Conservation (phyloP, 2,113 vertebrate species). For the Proteles cristata region DNA sequence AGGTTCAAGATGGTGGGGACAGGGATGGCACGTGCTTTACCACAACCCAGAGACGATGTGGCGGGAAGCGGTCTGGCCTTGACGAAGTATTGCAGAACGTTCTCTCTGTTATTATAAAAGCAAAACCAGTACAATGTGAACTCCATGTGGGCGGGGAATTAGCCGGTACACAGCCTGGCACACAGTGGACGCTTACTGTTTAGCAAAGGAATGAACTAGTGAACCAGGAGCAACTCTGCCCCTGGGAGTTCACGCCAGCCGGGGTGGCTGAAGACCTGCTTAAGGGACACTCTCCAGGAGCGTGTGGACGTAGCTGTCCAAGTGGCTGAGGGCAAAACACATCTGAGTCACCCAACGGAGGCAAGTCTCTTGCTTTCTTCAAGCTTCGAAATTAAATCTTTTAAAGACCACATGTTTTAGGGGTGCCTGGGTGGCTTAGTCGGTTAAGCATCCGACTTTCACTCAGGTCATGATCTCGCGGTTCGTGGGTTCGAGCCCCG, state of each 20-base stretch:
- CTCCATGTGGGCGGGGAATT: fast-evolving
- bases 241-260: fast-evolving
- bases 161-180: no score
- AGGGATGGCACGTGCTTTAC: not conserved
- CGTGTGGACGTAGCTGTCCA: fast-evolving
- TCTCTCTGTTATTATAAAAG: not conserved
- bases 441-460: no score
- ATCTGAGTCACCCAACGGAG: fast-evolving
- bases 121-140: no score
- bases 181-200: fast-evolving
- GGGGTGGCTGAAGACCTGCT: fast-evolving
- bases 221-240: fast-evolving
- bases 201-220: not conserved
- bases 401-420: not conserved
- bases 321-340: not conserved
- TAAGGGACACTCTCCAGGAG: not conserved
- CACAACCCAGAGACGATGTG: fast-evolving
- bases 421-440: no score
- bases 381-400: not conserved
- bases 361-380: not conserved
- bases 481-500: no score
- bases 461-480: no score
- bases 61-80: not conserved
- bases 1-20: no score
- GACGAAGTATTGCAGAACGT: fast-evolving